Conservation (phyloP, 1,140 invertebrate genomes). For the Nasonia vitripennis region DNA sequence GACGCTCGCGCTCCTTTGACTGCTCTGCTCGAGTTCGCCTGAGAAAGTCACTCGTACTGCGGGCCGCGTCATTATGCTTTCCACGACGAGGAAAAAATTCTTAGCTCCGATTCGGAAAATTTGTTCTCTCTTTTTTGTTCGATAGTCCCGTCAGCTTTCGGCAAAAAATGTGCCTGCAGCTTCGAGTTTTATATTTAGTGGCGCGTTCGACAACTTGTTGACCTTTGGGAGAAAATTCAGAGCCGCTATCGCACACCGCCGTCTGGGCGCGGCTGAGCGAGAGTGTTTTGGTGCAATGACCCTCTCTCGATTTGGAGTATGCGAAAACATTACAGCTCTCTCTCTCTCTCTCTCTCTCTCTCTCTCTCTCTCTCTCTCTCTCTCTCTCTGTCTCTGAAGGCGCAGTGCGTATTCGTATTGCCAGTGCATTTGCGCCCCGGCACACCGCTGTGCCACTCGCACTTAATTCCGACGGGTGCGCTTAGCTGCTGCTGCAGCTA, state of each 20-base stretch:
- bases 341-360: background rate
- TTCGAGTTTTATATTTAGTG: background rate
- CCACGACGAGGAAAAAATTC: constrained; percentile 30
- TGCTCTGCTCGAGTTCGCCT: background rate
- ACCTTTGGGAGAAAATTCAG: background rate
- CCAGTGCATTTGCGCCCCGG: constrained; percentile 54
- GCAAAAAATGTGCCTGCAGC: too few species aligned
- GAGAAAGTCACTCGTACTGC: constrained; percentile 20
- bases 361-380: constrained; percentile 26
- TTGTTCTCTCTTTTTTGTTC: background rate
- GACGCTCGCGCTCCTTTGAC: background rate
- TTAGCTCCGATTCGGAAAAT: constrained; percentile 27
- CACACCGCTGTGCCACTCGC: constrained; percentile 47
- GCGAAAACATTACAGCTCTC: constrained; percentile 60
- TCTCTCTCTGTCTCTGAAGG: background rate
- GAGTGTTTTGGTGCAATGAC: constrained; percentile 72
- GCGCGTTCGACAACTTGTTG: background rate
- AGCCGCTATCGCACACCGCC: background rate
- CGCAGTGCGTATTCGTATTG: background rate
- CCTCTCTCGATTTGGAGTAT: constrained; percentile 63
- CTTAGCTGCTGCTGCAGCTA: background rate
- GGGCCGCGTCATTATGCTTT: constrained; percentile 26
- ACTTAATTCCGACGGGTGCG: constrained; percentile 44
- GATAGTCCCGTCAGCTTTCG: background rate
- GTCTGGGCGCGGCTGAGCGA: constrained; percentile 36